A percentile compares a stretch with the other conserved stretches of the same genome.
Conservation (phyloP, 2,797 vertebrate genomes). For the Synanceia verrucosa region DNA sequence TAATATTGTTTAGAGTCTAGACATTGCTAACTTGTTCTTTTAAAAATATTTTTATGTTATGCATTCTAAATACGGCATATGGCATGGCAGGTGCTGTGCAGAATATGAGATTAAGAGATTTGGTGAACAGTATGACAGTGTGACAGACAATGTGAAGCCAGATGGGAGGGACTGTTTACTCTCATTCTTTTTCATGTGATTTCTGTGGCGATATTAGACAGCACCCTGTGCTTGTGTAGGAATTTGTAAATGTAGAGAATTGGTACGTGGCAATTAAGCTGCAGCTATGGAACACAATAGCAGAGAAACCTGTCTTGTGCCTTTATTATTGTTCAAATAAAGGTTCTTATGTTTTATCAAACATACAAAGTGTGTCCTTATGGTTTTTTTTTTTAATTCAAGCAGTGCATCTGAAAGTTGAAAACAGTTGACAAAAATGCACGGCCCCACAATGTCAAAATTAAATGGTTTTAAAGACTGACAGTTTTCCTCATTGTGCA, state of each 20-base stretch:
- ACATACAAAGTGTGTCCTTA: background rate
- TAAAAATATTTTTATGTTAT: conserved; percentile 23
- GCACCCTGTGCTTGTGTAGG: conserved; percentile 1
- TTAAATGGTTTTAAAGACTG: too few relatives aligned
- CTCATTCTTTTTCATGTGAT: conserved; percentile 3
- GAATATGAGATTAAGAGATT: conserved; percentile 1
- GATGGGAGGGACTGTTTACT: conserved; percentile 20
- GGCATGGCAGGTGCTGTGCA: background rate
- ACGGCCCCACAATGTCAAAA: too few relatives aligned
- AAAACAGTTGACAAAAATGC: too few relatives aligned
- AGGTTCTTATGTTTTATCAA: conserved; percentile 46
- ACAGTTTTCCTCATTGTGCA: too few relatives aligned
- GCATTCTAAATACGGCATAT: conserved; percentile 7
- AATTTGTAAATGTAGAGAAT: background rate
- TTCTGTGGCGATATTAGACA: background rate
- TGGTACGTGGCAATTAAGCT: background rate
- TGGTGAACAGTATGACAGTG: background rate
- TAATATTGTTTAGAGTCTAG: conserved; percentile 1
- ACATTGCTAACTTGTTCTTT: conserved; percentile 6
- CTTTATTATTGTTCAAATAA: conserved; percentile 67
- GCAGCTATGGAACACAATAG: background rate
- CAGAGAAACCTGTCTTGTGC: conserved; percentile 53
- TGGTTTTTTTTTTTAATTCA: background rate
- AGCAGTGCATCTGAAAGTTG: too few relatives aligned
- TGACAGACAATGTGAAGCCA: background rate